Evolutionary conservation across 1,140 invertebrate species (phyloP).

Genomic region (Drosophila ananassae): DNA sequence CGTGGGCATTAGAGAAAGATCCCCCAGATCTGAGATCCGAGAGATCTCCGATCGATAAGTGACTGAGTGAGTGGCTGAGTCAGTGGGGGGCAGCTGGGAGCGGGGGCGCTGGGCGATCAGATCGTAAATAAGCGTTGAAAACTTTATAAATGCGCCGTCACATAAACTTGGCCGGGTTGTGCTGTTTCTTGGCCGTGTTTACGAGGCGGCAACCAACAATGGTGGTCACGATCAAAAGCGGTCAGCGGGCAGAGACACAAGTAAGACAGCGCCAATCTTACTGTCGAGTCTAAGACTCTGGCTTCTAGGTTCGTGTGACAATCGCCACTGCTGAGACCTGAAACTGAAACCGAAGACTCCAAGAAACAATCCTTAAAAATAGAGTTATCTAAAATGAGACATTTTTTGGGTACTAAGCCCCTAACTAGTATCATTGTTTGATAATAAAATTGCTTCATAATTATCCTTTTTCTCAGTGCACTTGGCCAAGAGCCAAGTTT

Average conservation of each 20-base stretch:
- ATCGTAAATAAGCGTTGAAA: constrained; percentile 80
- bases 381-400: too few species aligned
- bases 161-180: constrained; percentile 68
- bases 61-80: constrained; percentile 13
- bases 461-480: constrained; percentile 14
- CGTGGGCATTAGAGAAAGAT: constrained; percentile 26
- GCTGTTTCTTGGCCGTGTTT: constrained; percentile 60
- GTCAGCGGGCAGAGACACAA: constrained; percentile 45
- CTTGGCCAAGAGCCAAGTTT: constrained; percentile 17
- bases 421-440: too few species aligned
- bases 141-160: constrained; percentile 75
- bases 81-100: constrained; percentile 8
- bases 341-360: too few species aligned
- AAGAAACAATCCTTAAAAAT: too few species aligned
- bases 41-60: constrained; percentile 43
- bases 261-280: constrained; percentile 41
- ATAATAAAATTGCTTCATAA: too few species aligned
- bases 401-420: too few species aligned
- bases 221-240: constrained; percentile 81
- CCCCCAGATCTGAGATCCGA: neutral
- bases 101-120: constrained; percentile 44
- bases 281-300: constrained; percentile 36
- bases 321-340: constrained; percentile 40
- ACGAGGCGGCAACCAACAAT: constrained; percentile 79
- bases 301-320: constrained; percentile 56